Evolutionary conservation across 2,113 vertebrate species (phyloP).

Genomic region (Albula goreensis): DNA sequence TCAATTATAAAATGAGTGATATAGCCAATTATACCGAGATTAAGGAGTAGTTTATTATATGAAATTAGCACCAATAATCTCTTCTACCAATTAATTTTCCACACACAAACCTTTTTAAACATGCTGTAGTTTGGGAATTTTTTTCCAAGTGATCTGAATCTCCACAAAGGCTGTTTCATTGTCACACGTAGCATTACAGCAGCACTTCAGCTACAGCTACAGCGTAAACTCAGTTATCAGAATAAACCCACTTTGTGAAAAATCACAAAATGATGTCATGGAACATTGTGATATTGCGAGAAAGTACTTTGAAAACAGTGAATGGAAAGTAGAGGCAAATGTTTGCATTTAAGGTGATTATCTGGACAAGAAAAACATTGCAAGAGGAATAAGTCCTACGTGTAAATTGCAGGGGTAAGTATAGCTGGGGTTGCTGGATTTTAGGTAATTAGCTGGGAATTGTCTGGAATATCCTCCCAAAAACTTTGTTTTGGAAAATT

Average conservation of each 20-base stretch:
- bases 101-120: background rate
- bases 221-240: background rate
- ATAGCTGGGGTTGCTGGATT: background rate
- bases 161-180: background rate
- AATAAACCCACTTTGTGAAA: background rate
- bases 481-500: background rate
- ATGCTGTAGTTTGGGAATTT: background rate
- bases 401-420: background rate
- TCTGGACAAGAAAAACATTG: background rate
- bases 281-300: background rate
- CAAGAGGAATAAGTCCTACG: background rate
- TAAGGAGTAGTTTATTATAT: too few species aligned
- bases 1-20: too few species aligned
- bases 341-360: background rate
- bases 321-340: background rate
- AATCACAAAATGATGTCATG: background rate
- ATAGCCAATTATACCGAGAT: too few species aligned
- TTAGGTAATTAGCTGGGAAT: background rate
- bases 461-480: background rate
- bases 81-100: background rate
- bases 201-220: too few species aligned
- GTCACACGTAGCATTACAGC: background rate
- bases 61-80: too few species aligned
- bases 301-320: background rate
- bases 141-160: background rate